Conservation (phyloP, 2,888 invertebrate genomes). For the Dasysyrphus tricinctus region DNA sequence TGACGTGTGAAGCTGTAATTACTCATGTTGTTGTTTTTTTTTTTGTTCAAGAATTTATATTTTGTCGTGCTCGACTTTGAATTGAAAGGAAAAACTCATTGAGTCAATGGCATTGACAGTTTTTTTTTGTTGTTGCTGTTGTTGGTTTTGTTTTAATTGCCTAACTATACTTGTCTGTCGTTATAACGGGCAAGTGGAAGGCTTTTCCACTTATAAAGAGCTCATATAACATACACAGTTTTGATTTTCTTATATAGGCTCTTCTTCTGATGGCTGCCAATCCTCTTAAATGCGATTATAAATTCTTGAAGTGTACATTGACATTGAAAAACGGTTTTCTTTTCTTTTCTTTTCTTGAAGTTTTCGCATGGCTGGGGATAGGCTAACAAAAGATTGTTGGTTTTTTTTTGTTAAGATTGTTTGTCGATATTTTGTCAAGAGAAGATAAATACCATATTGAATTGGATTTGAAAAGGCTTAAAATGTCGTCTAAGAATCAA, state of each 20-base stretch:
- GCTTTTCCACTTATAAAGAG: slow-evolving; percentile 59
- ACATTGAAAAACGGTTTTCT: slow-evolving; percentile 67
- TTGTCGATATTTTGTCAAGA: neutral
- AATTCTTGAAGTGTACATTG: slow-evolving; percentile 72
- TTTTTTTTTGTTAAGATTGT: neutral
- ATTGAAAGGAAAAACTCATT: slow-evolving; percentile 69
- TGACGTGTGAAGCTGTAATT: slow-evolving; percentile 49
- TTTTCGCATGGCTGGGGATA: slow-evolving; percentile 26
- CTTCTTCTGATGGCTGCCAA: slow-evolving; percentile 30
- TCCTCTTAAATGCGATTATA: slow-evolving; percentile 70
- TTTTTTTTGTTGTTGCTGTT: neutral
- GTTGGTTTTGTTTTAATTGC: slow-evolving; percentile 28
- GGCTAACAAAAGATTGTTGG: neutral
- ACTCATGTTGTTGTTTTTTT: slow-evolving; percentile 15
- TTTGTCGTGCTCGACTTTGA: slow-evolving; percentile 53
- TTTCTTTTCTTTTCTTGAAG: slow-evolving; percentile 32
- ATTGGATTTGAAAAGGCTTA: slow-evolving; percentile 3
- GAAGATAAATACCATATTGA: neutral
- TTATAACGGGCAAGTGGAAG: slow-evolving; percentile 64
- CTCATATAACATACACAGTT: slow-evolving; percentile 54
- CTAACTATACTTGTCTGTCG: slow-evolving; percentile 53
- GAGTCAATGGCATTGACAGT: slow-evolving; percentile 64
- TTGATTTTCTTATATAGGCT: slow-evolving; percentile 38
- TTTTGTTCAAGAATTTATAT: slow-evolving; percentile 35
- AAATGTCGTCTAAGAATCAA: neutral